A percentile compares a stretch with the other conserved stretches of the same genome.
Conservation (phyloP, 2,113 vertebrate species). For the Clinocottus analis region DNA sequence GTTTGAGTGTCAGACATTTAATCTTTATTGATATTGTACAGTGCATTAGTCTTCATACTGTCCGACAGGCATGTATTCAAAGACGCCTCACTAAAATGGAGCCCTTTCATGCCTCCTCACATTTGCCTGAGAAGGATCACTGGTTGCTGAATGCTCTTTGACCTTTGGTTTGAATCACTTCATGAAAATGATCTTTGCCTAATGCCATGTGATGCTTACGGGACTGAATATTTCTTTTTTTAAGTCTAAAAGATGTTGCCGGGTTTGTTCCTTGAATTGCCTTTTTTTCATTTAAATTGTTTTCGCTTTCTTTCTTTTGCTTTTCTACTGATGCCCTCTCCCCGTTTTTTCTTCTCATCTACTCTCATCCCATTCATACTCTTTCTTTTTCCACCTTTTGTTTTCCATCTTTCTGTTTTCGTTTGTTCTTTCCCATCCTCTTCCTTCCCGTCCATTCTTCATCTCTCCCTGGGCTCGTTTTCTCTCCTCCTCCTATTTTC, state of each 20-base stretch:
- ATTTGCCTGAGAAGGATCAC: slow-evolving; percentile 84
- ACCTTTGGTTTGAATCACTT: slow-evolving; percentile 79
- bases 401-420: slow-evolving; percentile 46
- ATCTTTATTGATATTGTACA: background rate
- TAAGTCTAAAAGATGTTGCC: slow-evolving; percentile 14
- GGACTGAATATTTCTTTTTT: background rate
- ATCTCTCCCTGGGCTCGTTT: slow-evolving; percentile 25
- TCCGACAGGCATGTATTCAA: slow-evolving; percentile 79
- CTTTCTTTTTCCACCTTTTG: slow-evolving; percentile 49
- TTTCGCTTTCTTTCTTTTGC: slow-evolving; percentile 47
- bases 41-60: slow-evolving; percentile 27
- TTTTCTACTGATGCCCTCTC: slow-evolving; percentile 58
- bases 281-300: slow-evolving; percentile 20
- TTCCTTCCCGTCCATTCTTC: slow-evolving; percentile 24
- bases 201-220: slow-evolving; percentile 68
- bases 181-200: slow-evolving; percentile 60
- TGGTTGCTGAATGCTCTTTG: slow-evolving; percentile 85
- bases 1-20: slow-evolving; percentile 10
- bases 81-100: slow-evolving; percentile 81
- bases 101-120: slow-evolving; percentile 76
- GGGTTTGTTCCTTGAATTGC: slow-evolving; percentile 29
- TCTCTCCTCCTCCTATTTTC: slow-evolving; percentile 35
- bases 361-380: slow-evolving; percentile 49
- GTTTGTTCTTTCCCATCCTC: slow-evolving; percentile 44
- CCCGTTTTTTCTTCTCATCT: slow-evolving; percentile 38